Evolutionary conservation across 2,888 invertebrate species (phyloP).

Genomic region (Congeria kusceri): DNA sequence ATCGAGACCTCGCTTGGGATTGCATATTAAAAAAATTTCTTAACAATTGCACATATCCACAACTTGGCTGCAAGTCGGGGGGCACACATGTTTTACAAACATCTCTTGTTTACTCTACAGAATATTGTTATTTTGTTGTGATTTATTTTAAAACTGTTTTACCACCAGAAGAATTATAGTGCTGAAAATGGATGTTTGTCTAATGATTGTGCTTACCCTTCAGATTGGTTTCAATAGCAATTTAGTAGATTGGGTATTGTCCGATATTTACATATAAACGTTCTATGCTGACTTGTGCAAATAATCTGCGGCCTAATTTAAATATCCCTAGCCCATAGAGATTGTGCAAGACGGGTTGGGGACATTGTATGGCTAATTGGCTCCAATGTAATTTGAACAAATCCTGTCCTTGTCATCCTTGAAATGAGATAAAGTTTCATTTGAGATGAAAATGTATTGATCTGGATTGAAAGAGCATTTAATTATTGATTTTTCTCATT

Average conservation of each 20-base stretch:
- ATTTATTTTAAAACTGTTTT: too few relatives aligned
- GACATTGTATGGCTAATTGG: constrained; percentile 7
- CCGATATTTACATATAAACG: constrained; percentile 17
- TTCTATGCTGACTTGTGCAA: constrained; percentile 32
- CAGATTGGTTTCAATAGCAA: constrained; percentile 5
- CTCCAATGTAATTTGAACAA: background rate
- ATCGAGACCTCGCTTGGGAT: too few relatives aligned
- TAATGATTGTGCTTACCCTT: background rate
- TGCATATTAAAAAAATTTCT: too few relatives aligned
- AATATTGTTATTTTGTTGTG: too few relatives aligned
- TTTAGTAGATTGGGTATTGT: constrained; percentile 27
- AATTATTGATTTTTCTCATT: too few relatives aligned
- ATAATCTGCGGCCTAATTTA: constrained; percentile 28
- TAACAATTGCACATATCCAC: too few relatives aligned
- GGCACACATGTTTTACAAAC: too few relatives aligned
- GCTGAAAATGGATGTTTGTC: constrained; percentile 3
- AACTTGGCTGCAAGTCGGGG: too few relatives aligned
- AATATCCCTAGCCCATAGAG: constrained; percentile 19
- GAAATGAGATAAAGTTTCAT: too few relatives aligned
- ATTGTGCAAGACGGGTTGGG: background rate
- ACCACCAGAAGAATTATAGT: background rate
- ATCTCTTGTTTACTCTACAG: too few relatives aligned
- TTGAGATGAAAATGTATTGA: too few relatives aligned
- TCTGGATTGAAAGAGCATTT: too few relatives aligned
- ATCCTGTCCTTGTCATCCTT: background rate